Base-by-base conservation (phyloP, 2,113 vertebrate species). In the Alces alces region DNA sequence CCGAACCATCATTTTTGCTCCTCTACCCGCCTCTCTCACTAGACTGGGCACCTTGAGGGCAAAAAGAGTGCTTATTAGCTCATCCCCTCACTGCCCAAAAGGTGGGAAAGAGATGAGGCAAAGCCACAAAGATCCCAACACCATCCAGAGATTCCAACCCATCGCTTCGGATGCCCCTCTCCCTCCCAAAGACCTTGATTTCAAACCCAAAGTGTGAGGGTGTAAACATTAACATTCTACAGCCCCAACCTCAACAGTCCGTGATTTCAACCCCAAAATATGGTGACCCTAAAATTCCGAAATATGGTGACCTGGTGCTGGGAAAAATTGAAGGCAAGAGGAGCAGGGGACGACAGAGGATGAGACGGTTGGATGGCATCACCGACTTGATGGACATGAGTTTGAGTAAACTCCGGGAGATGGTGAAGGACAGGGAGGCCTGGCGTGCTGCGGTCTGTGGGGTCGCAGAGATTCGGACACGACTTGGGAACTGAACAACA, bases 141-240 rank as follows among this genome's bases (percentile, higher is more conserved):
- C 64, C 30, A 12, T 6, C 21, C 33, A n/a, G 43, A 76, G 23
- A 83, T 30, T 17, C 39, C 30, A 19, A 3, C 58, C 14, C 15
- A 13, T 2, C 0, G 1, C 58, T n/a, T 57, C 28, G 14, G 19
- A 36, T 0, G 1, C 55, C 60, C 43, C 52, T 28, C 54, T 80
- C 30, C 45, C 30, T 45, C 25, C 43, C 55, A 17, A n/a, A 70
- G 23, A 5, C 2, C 55, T 70, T 16, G 27, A 78, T n/a, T 64
- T 50, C 9, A 36, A 50, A 39, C 23, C 54, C 25, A n/a, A 39
- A 2, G 1, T 1, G 27, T 28, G 8, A 36, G 92, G 16, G 6
- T 17, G 61, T 19, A 39, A 78, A 70, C 61, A 43, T 54, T 58
- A 27, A 64, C 12, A 30, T 15, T 27, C 80, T 7, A 60, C 43